Percentiles rank a stretch among this genome's conserved stretches.
These are phyloP conservation scores for Phlogophora meticulosa DNA, from an alignment of 2,888 invertebrate species.

Conservation along the genomic window DNA sequence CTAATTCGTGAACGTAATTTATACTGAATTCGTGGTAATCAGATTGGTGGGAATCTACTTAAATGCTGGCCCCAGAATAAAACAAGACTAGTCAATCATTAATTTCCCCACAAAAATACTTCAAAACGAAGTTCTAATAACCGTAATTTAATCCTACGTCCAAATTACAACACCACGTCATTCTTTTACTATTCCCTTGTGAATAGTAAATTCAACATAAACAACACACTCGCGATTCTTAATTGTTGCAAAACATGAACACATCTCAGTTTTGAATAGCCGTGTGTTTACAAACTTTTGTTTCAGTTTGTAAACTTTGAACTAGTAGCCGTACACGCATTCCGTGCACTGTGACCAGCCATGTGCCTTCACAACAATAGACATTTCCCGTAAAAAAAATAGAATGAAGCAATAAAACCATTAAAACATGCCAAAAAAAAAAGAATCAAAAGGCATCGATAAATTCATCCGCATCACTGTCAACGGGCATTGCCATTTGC, in stretches of 20 bases:
- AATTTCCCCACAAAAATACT: neutral
- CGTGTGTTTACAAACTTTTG: conserved; percentile 78
- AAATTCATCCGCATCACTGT: too few species aligned
- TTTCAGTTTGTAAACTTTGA: conserved; percentile 78
- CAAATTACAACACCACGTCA: neutral
- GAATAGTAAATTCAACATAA: conserved; percentile 36
- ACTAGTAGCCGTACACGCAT: conserved; percentile 61
- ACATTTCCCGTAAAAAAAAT: too few species aligned
- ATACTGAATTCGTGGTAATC: neutral
- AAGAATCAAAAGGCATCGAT: too few species aligned
- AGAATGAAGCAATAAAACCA: too few species aligned
- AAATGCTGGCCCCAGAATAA: neutral
- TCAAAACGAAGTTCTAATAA: neutral
- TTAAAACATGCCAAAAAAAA: too few species aligned
- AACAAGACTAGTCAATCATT: neutral
- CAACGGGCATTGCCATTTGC: too few species aligned
- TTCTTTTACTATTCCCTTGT: conserved; percentile 1
- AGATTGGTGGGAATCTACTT: neutral
- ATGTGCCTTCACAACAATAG: conserved; percentile 58
- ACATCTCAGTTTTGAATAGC: conserved; percentile 75
- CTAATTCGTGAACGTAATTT: neutral
- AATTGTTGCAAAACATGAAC: conserved; percentile 78
- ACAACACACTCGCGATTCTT: conserved; percentile 39
- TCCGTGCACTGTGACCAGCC: conserved; percentile 55
- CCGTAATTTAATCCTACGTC: neutral